Conservation (phyloP, 1,140 invertebrate species). For the Hyphantria cunea region DNA sequence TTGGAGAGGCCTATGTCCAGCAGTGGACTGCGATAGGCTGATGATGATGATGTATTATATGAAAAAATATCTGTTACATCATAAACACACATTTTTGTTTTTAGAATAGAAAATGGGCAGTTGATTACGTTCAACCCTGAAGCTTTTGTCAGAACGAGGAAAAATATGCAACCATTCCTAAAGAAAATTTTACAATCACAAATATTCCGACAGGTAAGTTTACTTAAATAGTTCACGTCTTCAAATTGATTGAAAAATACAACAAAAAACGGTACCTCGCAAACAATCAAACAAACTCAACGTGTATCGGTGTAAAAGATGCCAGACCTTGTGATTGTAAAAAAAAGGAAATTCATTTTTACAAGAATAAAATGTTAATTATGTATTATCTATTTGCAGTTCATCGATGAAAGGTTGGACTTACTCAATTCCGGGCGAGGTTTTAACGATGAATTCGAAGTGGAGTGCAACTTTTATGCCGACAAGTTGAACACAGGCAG, state of each 20-base stretch:
- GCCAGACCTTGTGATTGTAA: no score
- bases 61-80: no score
- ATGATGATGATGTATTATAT: no score
- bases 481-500: constrained; percentile 85
- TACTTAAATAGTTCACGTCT: no score
- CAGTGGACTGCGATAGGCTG: no score
- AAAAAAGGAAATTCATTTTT: no score
- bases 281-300: no score
- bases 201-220: constrained; percentile 94
- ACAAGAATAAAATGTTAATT: neutral
- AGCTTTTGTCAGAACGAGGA: constrained; percentile 91
- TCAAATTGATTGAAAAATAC: no score
- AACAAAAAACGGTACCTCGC: no score
- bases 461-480: constrained; percentile 92
- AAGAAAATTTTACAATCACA: constrained; percentile 95
- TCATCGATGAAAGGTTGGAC: constrained; percentile 95
- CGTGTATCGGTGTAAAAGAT: no score
- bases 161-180: constrained; percentile 93
- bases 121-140: constrained; percentile 93
- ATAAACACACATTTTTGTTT: constrained; percentile 29
- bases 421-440: constrained; percentile 94
- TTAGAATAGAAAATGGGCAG: constrained; percentile 86
- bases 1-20: no score
- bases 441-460: constrained; percentile 97
- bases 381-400: constrained; percentile 82